These are phyloP conservation scores for Pomatostomus ruficeps DNA, from an alignment of 2,113 vertebrate genomes.

Conservation along the genomic window DNA sequence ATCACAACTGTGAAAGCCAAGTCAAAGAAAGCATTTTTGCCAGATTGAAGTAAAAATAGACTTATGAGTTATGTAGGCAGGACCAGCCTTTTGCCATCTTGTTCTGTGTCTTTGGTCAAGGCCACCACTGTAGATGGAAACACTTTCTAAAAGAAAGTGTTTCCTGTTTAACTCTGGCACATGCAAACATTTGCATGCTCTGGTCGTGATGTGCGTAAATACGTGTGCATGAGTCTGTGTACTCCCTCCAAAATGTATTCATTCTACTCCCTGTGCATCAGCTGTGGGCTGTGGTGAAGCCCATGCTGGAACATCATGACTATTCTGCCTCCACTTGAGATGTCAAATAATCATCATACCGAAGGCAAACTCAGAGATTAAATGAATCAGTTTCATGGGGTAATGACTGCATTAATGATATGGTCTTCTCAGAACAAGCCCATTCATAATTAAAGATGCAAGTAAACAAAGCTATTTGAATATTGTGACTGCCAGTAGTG, in stretches of 20 bases:
- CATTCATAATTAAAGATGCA: background rate
- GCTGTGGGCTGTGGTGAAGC: background rate
- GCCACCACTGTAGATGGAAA: background rate
- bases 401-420: background rate
- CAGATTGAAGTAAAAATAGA: background rate
- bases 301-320: background rate
- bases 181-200: background rate
- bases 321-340: background rate
- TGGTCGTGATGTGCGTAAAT: background rate
- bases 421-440: background rate
- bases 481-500: background rate
- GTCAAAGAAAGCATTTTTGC: background rate
- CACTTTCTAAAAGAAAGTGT: background rate
- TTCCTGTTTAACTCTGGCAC: background rate
- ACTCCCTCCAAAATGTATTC: background rate
- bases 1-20: background rate
- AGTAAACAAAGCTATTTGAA: background rate
- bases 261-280: background rate
- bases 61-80: background rate
- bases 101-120: background rate
- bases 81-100: background rate
- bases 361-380: background rate
- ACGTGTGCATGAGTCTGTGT: fast-evolving
- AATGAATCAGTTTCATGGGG: background rate
- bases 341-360: background rate